A percentile compares a stretch with the other conserved stretches of the same genome.
Evolutionary conservation across 2,888 invertebrate species (phyloP).

Genomic region (Agrochola litura): DNA sequence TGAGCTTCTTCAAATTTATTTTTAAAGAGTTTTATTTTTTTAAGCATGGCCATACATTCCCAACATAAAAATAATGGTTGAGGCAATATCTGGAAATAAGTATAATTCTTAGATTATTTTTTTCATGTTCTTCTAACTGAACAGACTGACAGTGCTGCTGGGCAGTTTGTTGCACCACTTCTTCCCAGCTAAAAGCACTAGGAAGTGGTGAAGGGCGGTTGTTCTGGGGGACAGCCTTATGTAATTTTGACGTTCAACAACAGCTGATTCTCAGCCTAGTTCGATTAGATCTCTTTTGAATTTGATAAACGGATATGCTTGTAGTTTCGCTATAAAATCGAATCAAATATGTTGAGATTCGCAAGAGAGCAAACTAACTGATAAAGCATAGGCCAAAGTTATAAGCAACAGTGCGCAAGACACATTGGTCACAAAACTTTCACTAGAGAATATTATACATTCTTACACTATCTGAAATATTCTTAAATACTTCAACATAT

Average conservation of each 20-base stretch:
- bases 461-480: conserved; percentile 29
- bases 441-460: not conserved
- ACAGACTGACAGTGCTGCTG: too few species aligned
- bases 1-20: conserved; percentile 52
- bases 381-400: not conserved
- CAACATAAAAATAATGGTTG: conserved; percentile 49
- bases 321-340: not conserved
- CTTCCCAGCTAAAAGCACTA: too few species aligned
- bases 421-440: not conserved
- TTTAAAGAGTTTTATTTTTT: conserved; percentile 57
- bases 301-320: not conserved
- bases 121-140: too few species aligned
- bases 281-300: too few species aligned
- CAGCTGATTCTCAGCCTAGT: too few species aligned
- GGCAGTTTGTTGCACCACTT: too few species aligned
- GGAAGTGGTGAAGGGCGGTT: too few species aligned
- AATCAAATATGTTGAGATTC: too few species aligned
- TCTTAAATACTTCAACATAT: conserved; percentile 24
- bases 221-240: too few species aligned
- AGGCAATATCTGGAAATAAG: conserved; percentile 23
- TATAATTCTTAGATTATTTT: not conserved
- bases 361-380: not conserved
- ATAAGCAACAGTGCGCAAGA: not conserved
- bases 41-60: conserved; percentile 58
- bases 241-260: too few species aligned